Evolutionary conservation across 2,888 invertebrate species (phyloP).

Genomic region (Zonitis immaculata): DNA sequence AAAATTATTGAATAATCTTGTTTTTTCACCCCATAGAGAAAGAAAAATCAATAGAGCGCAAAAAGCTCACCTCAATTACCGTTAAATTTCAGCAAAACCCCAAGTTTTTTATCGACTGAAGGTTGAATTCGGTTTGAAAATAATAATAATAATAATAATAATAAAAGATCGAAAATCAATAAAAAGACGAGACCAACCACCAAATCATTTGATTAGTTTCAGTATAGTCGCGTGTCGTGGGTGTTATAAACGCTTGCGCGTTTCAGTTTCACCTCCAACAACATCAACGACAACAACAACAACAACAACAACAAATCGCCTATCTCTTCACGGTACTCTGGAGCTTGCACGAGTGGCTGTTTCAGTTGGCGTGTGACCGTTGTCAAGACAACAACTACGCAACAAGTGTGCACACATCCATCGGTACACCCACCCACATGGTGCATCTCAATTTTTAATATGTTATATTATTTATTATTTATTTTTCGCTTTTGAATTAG

Average conservation of each 20-base stretch:
- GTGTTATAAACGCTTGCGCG: constrained; percentile 45
- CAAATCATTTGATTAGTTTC: constrained; percentile 25
- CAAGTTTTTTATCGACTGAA: not conserved
- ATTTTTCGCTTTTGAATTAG: too few relatives aligned
- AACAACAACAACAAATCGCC: constrained; percentile 29
- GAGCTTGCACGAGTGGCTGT: constrained; percentile 23
- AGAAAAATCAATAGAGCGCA: too few relatives aligned
- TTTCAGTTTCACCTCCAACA: constrained; percentile 21
- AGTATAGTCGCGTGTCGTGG: constrained; percentile 43
- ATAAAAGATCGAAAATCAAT: constrained; percentile 16
- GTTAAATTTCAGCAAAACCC: too few relatives aligned
- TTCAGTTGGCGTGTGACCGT: constrained; percentile 45
- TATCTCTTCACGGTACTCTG: constrained; percentile 34
- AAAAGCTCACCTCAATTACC: too few relatives aligned
- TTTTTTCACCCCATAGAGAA: too few relatives aligned
- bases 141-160: too few relatives aligned
- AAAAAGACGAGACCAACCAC: constrained; percentile 15
- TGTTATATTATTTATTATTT: too few relatives aligned
- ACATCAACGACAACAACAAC: too few relatives aligned
- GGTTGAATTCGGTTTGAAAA: not conserved
- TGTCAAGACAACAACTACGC: constrained; percentile 39
- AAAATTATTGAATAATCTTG: too few relatives aligned
- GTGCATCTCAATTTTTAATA: constrained; percentile 23
- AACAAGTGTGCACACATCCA: constrained; percentile 34
- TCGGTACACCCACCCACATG: constrained; percentile 40